These are phyloP conservation scores for Dendrophyllia cribrosa DNA, from an alignment of 64 coral and sea anemone genomes.

Conservation along the genomic window DNA sequence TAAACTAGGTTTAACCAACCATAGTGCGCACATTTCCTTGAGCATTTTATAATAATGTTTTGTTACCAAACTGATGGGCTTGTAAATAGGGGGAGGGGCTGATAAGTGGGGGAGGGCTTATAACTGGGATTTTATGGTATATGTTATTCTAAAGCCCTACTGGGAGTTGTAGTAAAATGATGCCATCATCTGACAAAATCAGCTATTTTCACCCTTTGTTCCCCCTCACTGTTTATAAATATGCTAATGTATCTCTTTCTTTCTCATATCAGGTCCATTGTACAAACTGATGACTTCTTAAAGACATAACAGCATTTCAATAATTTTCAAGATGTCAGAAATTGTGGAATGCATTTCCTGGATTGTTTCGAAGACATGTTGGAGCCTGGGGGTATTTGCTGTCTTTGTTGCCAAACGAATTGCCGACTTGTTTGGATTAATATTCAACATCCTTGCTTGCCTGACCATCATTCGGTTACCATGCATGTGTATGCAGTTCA, in stretches of 20 bases:
- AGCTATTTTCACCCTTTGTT: too few relatives aligned
- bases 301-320: background rate
- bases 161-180: too few relatives aligned
- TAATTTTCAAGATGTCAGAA: constrained; percentile 88
- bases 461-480: constrained; percentile 86
- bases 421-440: constrained; percentile 82
- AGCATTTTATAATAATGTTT: too few relatives aligned
- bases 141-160: too few relatives aligned
- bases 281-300: background rate
- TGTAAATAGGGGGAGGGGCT: too few relatives aligned
- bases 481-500: constrained; percentile 83
- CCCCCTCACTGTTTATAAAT: too few relatives aligned
- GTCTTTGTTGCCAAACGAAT: constrained; percentile 85
- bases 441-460: constrained; percentile 95
- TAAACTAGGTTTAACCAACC: too few relatives aligned
- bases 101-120: too few relatives aligned
- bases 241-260: background rate
- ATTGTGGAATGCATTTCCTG: constrained; percentile 95
- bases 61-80: too few relatives aligned
- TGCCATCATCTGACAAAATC: too few relatives aligned
- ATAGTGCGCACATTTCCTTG: too few relatives aligned
- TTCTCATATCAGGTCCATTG: background rate
- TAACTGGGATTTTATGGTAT: too few relatives aligned
- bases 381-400: constrained; percentile 84
- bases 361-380: constrained; percentile 93